Evolutionary conservation across 2,113 vertebrate species (phyloP), one percentile per base, ranked within the genome.

Genomic region (Leiothrix lutea): DNA sequence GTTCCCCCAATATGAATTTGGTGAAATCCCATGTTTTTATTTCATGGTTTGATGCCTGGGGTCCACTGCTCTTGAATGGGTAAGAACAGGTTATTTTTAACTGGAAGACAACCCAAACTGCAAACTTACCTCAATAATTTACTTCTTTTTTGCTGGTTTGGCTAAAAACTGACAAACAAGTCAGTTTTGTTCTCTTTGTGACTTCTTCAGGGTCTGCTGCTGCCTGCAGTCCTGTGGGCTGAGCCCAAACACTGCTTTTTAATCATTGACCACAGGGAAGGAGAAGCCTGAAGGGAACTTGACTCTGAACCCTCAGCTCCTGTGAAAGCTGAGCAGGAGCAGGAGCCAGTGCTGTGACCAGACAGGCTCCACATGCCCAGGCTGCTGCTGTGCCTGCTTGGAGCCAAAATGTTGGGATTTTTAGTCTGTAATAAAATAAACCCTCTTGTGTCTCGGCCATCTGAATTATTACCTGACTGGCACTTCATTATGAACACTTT

Each of bases 401-500:
- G 29, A 65, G 87, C 80, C 10, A 16, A 35, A 62, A n/a, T 3
- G 16, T 47, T 90, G 73, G 50, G 26, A 24, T 62, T 81, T 90
- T 85, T 8, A 58, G 50, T 35, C 56, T 88, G 26, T 71, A 83
- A 66, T 86, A 71, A 69, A 93, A 88, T 80, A 86, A 92, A 4
- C 51, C 29, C n/a, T 93, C 78, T 70, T 54, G 54, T 80, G 35
- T 72, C 64, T 62, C 60, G 70, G 66, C 67, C 11, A 12, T 88
- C 86, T 93, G 82, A 94, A 81, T 94, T 86, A 96, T 94, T 92
- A 87, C 88, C 67, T 94, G 51, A 75, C 54, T 93, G 58, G 35
- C 83, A 95, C 94, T 95, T 96, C 83, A 86, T 95, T 97, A 80
- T 50, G 85, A 95, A 61, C 91, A 60, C 73, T 82, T 92, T 94